Conservation (phyloP, 2,797 vertebrate species). For the Lepus townsendii region DNA sequence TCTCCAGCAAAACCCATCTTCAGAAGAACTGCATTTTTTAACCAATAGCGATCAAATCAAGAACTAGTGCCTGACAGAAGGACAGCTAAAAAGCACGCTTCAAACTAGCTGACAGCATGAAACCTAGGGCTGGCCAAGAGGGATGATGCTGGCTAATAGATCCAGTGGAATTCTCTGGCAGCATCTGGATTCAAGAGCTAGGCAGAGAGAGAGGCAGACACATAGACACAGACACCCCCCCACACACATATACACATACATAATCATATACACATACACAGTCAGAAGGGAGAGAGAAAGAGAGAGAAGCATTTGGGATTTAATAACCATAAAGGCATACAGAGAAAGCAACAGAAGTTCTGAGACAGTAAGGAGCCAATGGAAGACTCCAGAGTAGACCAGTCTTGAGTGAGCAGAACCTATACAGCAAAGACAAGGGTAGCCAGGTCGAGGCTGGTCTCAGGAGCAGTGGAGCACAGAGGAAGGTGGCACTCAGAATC, state of each 20-base stretch:
- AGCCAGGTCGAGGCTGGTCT: neutral
- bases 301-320: neutral
- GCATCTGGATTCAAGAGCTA: neutral
- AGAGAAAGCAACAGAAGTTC: neutral
- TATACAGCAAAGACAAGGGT: neutral
- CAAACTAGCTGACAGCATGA: neutral
- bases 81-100: neutral
- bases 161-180: neutral
- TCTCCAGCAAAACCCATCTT: neutral
- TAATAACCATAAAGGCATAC: neutral
- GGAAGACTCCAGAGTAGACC: neutral
- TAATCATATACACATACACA: neutral
- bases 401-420: neutral
- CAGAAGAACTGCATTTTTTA: neutral
- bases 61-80: neutral
- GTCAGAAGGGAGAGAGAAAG: neutral
- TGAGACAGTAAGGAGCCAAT: neutral
- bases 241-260: neutral
- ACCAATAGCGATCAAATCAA: constrained; percentile 39
- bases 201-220: neutral
- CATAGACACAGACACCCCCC: fast-evolving
- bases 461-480: neutral
- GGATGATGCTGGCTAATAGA: neutral
- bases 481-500: neutral
- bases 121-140: neutral